Evolutionary conservation across 2,888 invertebrate species (phyloP), one percentile per base, ranked within the genome.

Genomic region (Vanessa cardui): DNA sequence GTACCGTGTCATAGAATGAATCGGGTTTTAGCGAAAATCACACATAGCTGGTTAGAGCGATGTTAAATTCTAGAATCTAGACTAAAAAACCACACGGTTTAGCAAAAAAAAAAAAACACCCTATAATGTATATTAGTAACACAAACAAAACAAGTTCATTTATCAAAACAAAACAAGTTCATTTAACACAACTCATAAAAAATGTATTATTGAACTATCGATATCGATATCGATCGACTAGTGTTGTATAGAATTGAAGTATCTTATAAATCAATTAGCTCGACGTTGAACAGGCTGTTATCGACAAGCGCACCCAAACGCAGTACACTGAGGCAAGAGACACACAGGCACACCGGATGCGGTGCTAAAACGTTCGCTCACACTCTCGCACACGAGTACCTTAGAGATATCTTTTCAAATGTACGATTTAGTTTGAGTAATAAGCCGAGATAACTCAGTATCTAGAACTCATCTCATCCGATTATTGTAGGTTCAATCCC

Each of bases 31-130:
- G 60, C 65, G 59, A 59, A 15, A 9, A 62, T 46, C 66, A 69
- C 61, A 63, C 67, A 63, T 70, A 70, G 61, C 60, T 58, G 49
- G 64, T 62, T 66, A 62, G 52, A n/a, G 52, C 44, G 50, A 58
- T 39, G 49, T 18, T 54, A 54, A 63, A 47, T 47, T 54, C 26
- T 26, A 58, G 39, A 39, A 26, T 65, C 26, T 26, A 58, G 39
- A 39, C 39, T 62, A 52, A 52, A 45, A 64, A 21, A 58, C 31
- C 58, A 59, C 21, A 63, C n/a, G 46, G 47, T 62, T 62, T 63
- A 69, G 66, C 69, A 39, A 64, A 60, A 39, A 31, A 47, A 44
- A 47, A 47, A 31, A 26, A 26, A n/a, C 52, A 26, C 33, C 9
- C 31, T 47, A 20, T 59, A 20, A 7, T 49, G 49, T 49, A 49